Percentiles rank a stretch among this genome's conserved stretches.
Evolutionary conservation across 2,113 vertebrate species (phyloP).

Genomic region (Phylloscopus whistleri): DNA sequence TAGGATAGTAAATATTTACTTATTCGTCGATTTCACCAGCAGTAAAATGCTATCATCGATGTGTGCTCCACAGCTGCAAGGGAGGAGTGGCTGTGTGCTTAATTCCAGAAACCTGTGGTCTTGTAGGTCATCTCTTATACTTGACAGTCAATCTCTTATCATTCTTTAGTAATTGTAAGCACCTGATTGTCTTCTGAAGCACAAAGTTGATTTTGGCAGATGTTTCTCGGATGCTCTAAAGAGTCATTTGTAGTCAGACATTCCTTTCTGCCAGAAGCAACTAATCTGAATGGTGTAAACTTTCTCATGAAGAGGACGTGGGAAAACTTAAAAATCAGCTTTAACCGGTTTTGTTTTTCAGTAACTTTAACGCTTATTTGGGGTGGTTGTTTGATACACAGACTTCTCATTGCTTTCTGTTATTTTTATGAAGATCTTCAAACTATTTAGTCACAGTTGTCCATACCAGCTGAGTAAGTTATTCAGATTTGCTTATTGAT

Average conservation of each 20-base stretch:
- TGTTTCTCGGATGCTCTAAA: background rate
- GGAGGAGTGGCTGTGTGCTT: background rate
- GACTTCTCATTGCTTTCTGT: background rate
- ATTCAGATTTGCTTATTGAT: background rate
- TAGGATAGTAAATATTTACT: background rate
- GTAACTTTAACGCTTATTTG: background rate
- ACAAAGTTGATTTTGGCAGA: background rate
- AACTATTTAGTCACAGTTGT: background rate
- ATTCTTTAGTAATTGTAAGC: background rate
- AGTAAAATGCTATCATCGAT: accelerated
- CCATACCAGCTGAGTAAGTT: background rate
- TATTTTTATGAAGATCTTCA: background rate
- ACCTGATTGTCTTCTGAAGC: background rate
- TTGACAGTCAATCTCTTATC: background rate
- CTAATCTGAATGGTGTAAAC: background rate
- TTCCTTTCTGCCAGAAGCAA: background rate
- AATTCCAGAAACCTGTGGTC: background rate
- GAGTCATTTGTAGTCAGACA: background rate
- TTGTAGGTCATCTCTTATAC: background rate
- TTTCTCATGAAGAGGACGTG: background rate
- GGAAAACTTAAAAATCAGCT: background rate
- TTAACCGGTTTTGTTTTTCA: background rate
- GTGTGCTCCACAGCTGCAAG: background rate
- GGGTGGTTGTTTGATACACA: background rate
- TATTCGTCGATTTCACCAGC: background rate